Conservation (phyloP, 2,797 vertebrate species). For the Bufotes viridis region DNA sequence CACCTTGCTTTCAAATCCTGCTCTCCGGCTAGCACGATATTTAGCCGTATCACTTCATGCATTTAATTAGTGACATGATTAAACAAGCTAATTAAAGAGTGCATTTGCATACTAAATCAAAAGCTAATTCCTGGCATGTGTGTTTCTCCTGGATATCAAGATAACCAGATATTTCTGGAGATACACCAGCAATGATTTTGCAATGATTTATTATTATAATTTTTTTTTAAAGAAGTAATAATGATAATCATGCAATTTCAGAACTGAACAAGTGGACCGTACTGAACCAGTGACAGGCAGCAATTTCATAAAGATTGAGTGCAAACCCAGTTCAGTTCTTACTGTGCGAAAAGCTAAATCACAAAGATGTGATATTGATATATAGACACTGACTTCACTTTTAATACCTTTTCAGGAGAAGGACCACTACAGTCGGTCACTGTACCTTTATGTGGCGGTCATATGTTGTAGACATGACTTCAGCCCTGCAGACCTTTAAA, state of each 20-base stretch:
- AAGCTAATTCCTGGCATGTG: conserved; percentile 67
- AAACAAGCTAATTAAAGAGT: conserved; percentile 53
- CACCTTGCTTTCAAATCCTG: conserved; percentile 28
- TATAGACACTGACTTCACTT: too few relatives aligned
- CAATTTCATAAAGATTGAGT: too few relatives aligned
- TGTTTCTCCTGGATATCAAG: conserved; percentile 63
- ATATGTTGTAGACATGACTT: too few relatives aligned
- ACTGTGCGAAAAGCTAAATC: too few relatives aligned
- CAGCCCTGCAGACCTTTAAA: too few relatives aligned
- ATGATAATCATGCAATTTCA: neutral
- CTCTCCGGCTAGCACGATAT: conserved; percentile 22
- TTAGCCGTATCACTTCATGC: conserved; percentile 42
- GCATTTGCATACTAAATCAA: conserved; percentile 54
- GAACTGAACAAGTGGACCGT: neutral
- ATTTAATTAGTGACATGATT: conserved; percentile 54
- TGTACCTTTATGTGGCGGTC: too few relatives aligned
- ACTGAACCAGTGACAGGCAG: neutral
- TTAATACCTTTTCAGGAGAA: too few relatives aligned
- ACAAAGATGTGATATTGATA: too few relatives aligned
- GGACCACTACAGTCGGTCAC: too few relatives aligned
- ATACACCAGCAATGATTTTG: conserved; percentile 52
- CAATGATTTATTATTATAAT: too few relatives aligned
- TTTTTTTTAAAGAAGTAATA: neutral
- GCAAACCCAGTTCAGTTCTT: too few relatives aligned
- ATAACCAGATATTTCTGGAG: conserved; percentile 27